Evolutionary conservation across 2,113 vertebrate species (phyloP).

Genomic region (Carassius auratus): DNA sequence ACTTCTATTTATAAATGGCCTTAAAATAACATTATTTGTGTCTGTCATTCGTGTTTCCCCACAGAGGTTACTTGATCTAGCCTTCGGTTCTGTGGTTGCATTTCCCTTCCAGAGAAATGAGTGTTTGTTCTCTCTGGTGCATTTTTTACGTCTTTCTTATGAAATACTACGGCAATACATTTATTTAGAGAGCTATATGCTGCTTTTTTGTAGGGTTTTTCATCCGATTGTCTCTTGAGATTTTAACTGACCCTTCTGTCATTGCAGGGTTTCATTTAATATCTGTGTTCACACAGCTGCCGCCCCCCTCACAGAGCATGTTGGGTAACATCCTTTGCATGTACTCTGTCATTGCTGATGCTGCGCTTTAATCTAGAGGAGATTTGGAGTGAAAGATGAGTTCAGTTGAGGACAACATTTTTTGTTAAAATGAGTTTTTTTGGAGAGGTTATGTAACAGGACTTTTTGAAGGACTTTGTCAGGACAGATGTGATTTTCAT

Average conservation of each 20-base stretch:
- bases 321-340: slow-evolving; percentile 14
- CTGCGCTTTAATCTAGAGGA: neutral
- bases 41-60: neutral
- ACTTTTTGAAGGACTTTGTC: neutral
- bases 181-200: neutral
- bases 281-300: neutral
- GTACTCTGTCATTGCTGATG: neutral
- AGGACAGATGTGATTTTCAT: slow-evolving; percentile 3
- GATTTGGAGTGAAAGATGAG: slow-evolving; percentile 32
- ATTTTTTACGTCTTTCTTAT: neutral
- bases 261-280: neutral
- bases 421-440: neutral
- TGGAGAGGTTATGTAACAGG: slow-evolving; percentile 3
- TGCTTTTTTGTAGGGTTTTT: neutral
- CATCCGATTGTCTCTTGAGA: neutral
- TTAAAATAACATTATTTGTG: neutral
- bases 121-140: neutral
- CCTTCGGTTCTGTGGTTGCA: neutral
- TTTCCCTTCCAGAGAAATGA: slow-evolving; percentile 4
- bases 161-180: neutral
- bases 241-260: neutral
- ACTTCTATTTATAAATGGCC: too few species aligned
- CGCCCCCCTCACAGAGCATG: neutral
- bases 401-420: neutral
- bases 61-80: neutral